Percentiles rank a stretch among this genome's conserved stretches.
phyloP scores from a whole-genome alignment of 2,888 invertebrate genomes.

The Protonemura montana region DNA sequence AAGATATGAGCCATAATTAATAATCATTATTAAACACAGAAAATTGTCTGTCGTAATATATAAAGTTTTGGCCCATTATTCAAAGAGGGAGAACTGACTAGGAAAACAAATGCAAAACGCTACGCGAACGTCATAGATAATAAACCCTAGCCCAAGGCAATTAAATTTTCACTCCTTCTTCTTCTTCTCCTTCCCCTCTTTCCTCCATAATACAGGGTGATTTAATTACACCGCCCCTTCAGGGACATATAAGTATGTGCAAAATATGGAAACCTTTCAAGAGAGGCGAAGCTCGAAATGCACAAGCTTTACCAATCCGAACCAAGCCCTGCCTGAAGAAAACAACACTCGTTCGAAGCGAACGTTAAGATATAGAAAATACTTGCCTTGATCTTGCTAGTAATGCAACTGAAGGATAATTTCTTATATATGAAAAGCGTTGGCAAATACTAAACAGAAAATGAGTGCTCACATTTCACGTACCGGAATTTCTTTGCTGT shows the following conservation, averaged over 20 bases:
- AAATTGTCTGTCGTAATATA: slow-evolving; percentile 42
- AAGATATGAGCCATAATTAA: slow-evolving; percentile 42
- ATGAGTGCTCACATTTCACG: too few relatives aligned
- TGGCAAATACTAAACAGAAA: too few relatives aligned
- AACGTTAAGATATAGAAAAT: too few relatives aligned
- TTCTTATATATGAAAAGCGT: too few relatives aligned
- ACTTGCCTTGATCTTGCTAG: too few relatives aligned
- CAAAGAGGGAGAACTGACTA: slow-evolving; percentile 32
- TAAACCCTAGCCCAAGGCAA: slow-evolving; percentile 49
- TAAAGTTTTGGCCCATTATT: slow-evolving; percentile 41
- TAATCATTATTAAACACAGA: slow-evolving; percentile 42
- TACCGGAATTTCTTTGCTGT: too few relatives aligned
- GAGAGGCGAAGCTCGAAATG: not conserved
- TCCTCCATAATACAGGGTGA: slow-evolving; percentile 43
- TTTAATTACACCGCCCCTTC: slow-evolving; percentile 35
- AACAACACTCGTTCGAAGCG: too few relatives aligned
- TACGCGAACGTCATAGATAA: slow-evolving; percentile 47
- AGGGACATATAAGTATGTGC: slow-evolving; percentile 25
- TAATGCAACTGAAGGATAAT: too few relatives aligned
- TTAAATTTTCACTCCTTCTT: slow-evolving; percentile 49
- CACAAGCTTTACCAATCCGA: too few relatives aligned
- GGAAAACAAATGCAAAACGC: slow-evolving; percentile 40
- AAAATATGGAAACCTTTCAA: slow-evolving; percentile 19
- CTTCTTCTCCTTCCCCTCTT: slow-evolving; percentile 42
- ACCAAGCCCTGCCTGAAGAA: too few relatives aligned